A percentile compares a stretch with the other conserved stretches of the same genome.
Evolutionary conservation across 2,797 vertebrate genomes (phyloP).

Genomic region (Peromyscus melanophrys): DNA sequence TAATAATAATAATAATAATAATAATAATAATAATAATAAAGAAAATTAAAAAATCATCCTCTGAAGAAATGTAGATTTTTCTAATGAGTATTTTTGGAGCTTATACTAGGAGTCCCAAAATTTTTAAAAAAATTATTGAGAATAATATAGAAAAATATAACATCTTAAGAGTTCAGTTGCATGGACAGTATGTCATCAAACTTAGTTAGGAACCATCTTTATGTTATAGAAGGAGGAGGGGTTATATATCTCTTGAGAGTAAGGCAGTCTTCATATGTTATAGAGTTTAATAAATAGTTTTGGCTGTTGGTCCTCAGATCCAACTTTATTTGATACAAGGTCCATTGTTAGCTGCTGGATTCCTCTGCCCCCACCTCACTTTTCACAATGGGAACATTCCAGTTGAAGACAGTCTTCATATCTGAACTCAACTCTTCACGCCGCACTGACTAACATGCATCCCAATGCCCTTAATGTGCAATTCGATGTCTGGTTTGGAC

Average conservation of each 20-base stretch:
- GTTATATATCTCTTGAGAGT: background rate
- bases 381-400: background rate
- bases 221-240: background rate
- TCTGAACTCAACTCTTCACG: background rate
- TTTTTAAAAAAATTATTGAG: background rate
- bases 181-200: background rate
- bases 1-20: too few relatives aligned
- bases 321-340: background rate
- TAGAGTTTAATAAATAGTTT: background rate
- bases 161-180: background rate
- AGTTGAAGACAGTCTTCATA: background rate
- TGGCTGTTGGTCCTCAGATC: background rate
- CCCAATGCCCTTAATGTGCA: background rate
- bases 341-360: too few relatives aligned
- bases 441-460: background rate
- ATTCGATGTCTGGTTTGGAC: background rate
- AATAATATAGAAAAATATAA: background rate
- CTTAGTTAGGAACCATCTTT: background rate
- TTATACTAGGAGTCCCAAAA: background rate
- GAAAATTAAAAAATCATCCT: too few relatives aligned
- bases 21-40: too few relatives aligned
- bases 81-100: too few relatives aligned
- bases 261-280: background rate
- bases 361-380: background rate
- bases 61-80: background rate